Evolutionary conservation across 2,888 invertebrate species (phyloP).

Genomic region (Creontiades dilutus): DNA sequence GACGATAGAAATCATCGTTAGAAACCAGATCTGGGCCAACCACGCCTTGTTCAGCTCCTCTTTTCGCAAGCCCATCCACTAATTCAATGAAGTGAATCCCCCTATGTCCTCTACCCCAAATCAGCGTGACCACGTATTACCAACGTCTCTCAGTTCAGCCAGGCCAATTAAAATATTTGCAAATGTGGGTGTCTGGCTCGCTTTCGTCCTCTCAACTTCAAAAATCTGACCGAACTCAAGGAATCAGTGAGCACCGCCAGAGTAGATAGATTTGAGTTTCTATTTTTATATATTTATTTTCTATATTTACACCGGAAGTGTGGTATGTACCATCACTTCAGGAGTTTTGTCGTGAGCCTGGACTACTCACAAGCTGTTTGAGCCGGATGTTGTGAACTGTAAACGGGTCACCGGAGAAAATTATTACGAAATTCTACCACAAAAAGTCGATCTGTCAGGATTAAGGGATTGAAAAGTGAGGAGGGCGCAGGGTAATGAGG

Average conservation of each 20-base stretch:
- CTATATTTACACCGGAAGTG: too few relatives aligned
- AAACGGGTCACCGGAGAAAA: background rate
- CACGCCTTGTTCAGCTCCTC: background rate
- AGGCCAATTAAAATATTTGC: too few relatives aligned
- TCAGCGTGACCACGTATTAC: background rate
- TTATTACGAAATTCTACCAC: background rate
- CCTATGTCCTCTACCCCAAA: background rate
- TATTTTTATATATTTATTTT: too few relatives aligned
- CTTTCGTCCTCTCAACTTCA: too few relatives aligned
- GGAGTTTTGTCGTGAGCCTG: too few relatives aligned
- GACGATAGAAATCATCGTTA: too few relatives aligned
- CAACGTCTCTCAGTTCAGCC: too few relatives aligned
- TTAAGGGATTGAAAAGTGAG: background rate
- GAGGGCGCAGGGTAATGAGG: background rate
- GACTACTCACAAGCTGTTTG: background rate
- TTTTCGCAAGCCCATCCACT: background rate
- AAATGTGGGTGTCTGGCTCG: too few relatives aligned
- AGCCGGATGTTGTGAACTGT: conserved; percentile 27
- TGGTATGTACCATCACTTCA: too few relatives aligned
- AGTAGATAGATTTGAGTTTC: too few relatives aligned
- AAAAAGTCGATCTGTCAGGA: background rate
- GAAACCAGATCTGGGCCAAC: background rate
- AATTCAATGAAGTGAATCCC: background rate
- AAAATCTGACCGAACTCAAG: too few relatives aligned
- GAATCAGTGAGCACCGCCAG: too few relatives aligned